Evolutionary conservation across 2,797 vertebrate genomes (phyloP).

Genomic region (Acipenser oxyrinchus): DNA sequence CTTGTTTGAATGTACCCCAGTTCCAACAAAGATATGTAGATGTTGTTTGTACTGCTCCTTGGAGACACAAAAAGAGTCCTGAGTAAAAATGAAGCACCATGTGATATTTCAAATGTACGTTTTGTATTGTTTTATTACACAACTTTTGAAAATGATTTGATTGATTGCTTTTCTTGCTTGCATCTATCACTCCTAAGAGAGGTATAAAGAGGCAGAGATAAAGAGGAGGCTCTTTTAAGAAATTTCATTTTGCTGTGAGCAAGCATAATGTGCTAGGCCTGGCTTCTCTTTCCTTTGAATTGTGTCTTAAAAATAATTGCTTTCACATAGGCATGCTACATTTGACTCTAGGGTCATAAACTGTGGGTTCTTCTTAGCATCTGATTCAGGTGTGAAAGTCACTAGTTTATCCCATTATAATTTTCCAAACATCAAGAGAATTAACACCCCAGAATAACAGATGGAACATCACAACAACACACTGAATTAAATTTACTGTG

Average conservation of each 20-base stretch:
- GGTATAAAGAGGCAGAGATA: not conserved
- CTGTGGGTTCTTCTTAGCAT: not conserved
- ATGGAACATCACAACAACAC: no score
- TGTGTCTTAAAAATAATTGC: slow-evolving; percentile 23
- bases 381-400: not conserved
- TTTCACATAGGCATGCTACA: slow-evolving; percentile 11
- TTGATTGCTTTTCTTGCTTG: not conserved
- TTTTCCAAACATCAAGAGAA: not conserved
- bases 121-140: not conserved
- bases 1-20: no score
- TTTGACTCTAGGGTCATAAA: not conserved
- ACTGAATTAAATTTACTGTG: no score
- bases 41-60: not conserved
- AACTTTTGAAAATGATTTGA: not conserved
- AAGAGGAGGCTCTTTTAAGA: not conserved
- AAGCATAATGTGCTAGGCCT: slow-evolving; percentile 15
- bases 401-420: not conserved
- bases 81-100: not conserved
- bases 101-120: no score
- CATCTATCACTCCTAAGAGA: slow-evolving; percentile 3
- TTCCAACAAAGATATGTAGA: not conserved
- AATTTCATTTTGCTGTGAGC: slow-evolving; percentile 18
- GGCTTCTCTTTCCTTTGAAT: slow-evolving; percentile 15
- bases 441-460: no score
- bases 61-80: not conserved